Base-by-base conservation (phyloP, 2,113 vertebrate species). In the Piaya cayana region DNA sequence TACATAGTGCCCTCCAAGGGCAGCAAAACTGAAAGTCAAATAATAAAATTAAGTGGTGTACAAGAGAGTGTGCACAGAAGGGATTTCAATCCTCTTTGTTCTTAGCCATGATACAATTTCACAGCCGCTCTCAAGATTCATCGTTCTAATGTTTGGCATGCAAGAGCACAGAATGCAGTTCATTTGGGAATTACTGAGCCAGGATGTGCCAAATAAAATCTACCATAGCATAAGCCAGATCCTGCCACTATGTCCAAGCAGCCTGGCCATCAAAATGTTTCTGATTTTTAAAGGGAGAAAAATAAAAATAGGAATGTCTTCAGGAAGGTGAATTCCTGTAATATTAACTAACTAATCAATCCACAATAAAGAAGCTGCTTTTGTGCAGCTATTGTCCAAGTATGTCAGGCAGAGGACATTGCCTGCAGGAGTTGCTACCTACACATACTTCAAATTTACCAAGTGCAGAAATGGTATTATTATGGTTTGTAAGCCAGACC, bases 1-100 rank as follows among this genome's bases (percentile, higher is more conserved):
- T 87, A 58, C 79, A 94, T 72, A 82, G 74, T 92, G 88, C 92
- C 95, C 81, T 91, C 91, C 86, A 82, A 95, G 95, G 91, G 90
- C 86, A 88, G 80, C 60, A 84, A 86, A 95, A 72, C 85, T 89
- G 65, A 80, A 95, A 93, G 60, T 60, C 71, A 91, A 95, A 97
- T 91, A 86, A 92, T 74, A 95, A 96, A 96, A 95, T 92, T 90
- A 96, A 95, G 81, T 45, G 76, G 42, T 59, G 52, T 89, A 86
- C 64, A 60, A 78, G 79, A 81, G 43, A 88, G 63, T 4, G 39
- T 39, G 64, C 92, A 95, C 82, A 90, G 90, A 77, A 93, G 81
- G 85, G 83, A 95, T 81, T 93, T 89, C 70, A 86, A 62, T 39
- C 75, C 80, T 90, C 92, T 95, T 95, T 95, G 90, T 95, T 93